Base-by-base conservation (phyloP, 2,888 invertebrate species). In the Tenodera sinensis region DNA sequence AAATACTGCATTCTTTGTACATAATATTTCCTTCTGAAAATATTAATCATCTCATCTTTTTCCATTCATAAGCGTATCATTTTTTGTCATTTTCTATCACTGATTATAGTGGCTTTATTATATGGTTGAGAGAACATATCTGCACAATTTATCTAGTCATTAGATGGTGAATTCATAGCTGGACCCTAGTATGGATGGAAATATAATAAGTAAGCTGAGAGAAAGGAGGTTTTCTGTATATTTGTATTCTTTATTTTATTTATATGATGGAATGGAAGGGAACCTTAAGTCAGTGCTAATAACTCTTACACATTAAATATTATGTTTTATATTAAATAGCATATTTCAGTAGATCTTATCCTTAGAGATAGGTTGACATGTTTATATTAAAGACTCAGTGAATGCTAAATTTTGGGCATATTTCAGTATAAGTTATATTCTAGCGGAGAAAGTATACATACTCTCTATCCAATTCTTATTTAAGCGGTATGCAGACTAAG, bases 1-100 rank as follows among this genome's bases (percentile, higher is more conserved):
- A 85, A 85, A 85, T 85, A 85, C 85, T 85, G 85, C 85, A 85
- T 85, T 85, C 47, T 85, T 85, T 85, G 42, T 42, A 47, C 42
- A 42, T 47, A 27, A 47, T 25, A 85, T n/a, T 54, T 85, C 54
- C 54, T 47, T 54, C 15, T 28, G 42, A 28, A 85, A 34, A 85
- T 47, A 47, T 47, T 85, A 85, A 42, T 85, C 28, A 47, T 42
- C 54, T 47, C 14, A 27, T 47, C 47, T 47, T 27, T 85, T 15
- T 28, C 42, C n/a, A 54, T 28, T 85, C 28, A 42, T 85, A 85
- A 85, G 85, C 85, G 85, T 85, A 85, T 54, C 85, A 47, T 47
- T 71, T 42, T 71, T 85, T 47, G 85, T 85, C 85, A 28, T 25
- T 47, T 42, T 34, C 30, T n/a, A 34, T 12, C 42, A 34, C 42